These are phyloP conservation scores for Silurus asotus DNA, from an alignment of 2,113 vertebrate genomes.

Conservation along the genomic window DNA sequence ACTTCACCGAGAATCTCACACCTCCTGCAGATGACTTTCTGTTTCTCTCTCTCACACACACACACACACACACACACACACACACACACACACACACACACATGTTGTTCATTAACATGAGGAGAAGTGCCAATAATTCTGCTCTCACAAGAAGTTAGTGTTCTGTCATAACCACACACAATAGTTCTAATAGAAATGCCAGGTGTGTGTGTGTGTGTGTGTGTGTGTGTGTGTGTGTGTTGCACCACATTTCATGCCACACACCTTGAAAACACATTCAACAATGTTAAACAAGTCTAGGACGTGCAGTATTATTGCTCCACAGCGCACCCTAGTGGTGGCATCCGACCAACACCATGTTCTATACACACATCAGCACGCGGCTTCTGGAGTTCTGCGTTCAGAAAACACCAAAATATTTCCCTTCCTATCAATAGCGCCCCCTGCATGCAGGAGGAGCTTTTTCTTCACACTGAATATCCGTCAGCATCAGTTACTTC, in stretches of 20 bases:
- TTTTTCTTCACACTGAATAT: too few species aligned
- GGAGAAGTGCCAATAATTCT: neutral
- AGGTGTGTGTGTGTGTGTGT: too few species aligned
- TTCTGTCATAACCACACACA: too few species aligned
- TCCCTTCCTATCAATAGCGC: neutral
- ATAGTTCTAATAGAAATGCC: too few species aligned
- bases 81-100: neutral
- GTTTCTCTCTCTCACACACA: neutral
- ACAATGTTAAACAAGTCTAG: too few species aligned
- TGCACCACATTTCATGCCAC: too few species aligned
- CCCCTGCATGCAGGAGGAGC: neutral
- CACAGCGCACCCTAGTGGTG: too few species aligned
- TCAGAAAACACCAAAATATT: neutral
- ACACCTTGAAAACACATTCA: too few species aligned
- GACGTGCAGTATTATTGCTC: too few species aligned
- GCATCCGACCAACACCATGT: too few species aligned
- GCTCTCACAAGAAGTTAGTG: neutral
- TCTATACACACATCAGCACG: neutral
- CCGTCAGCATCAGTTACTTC: neutral
- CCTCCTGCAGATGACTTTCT: neutral
- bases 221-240: too few species aligned
- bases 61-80: neutral
- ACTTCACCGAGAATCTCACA: neutral
- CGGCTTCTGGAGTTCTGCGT: neutral
- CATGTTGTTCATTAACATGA: neutral